Evolutionary conservation across 2,888 invertebrate species (phyloP).

Genomic region (Ethmia dodecea): DNA sequence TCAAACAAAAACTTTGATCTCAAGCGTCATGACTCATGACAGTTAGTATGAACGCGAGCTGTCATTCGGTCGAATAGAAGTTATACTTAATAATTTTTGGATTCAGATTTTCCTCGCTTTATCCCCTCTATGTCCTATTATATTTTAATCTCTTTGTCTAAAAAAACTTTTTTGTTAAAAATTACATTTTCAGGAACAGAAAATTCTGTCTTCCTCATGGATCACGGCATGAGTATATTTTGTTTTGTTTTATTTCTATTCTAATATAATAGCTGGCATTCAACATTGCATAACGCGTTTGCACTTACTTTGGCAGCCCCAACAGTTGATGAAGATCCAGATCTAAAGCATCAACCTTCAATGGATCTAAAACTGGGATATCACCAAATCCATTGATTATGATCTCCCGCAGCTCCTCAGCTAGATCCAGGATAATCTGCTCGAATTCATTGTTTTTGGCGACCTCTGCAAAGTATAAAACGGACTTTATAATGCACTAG

Average conservation of each 20-base stretch:
- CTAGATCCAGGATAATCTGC: constrained; percentile 19
- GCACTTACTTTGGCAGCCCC: no score
- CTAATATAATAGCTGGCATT: constrained; percentile 32
- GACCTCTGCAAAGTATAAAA: constrained; percentile 24
- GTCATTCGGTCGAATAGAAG: no score
- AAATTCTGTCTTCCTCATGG: not conserved
- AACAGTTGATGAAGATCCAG: no score
- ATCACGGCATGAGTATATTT: no score
- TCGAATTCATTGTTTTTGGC: constrained; percentile 29
- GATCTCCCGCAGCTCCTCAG: constrained; percentile 30
- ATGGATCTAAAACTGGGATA: constrained; percentile 49
- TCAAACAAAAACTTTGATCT: no score
- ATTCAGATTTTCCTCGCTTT: no score
- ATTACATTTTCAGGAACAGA: not conserved
- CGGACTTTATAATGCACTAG: not conserved
- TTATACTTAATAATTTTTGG: no score
- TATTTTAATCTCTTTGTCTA: not conserved
- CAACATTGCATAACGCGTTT: no score
- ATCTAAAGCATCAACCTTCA: constrained; percentile 27
- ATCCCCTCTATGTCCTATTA: no score
- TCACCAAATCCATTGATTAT: constrained; percentile 37
- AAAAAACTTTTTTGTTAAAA: not conserved
- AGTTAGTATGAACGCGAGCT: no score
- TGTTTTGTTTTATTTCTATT: constrained; percentile 26
- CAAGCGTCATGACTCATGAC: no score